Evolutionary conservation across 2,797 vertebrate genomes (phyloP).

Genomic region (Tenualosa ilisha): DNA sequence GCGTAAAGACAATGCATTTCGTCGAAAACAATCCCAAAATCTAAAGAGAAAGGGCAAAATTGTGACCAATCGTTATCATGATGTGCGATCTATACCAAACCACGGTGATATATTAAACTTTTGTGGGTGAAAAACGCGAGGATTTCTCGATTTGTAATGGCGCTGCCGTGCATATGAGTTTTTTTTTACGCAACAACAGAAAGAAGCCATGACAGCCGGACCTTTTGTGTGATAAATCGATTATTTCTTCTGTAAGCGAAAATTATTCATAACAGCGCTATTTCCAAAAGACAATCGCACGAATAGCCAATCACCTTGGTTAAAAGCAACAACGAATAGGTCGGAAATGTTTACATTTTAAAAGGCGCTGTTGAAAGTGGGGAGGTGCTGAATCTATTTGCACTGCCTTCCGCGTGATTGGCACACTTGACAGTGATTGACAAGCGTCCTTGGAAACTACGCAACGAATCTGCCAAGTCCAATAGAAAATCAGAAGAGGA

Average conservation of each 20-base stretch:
- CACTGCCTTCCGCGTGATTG: conserved; percentile 82
- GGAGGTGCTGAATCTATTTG: conserved; percentile 79
- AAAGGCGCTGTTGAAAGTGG: conserved; percentile 71
- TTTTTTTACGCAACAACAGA: conserved; percentile 12
- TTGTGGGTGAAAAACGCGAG: neutral
- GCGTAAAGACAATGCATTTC: conserved; percentile 4
- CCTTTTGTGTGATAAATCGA: conserved; percentile 1
- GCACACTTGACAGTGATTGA: conserved; percentile 91
- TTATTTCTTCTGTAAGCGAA: neutral
- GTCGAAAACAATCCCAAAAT: conserved; percentile 23
- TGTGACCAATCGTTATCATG: neutral
- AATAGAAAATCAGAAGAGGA: conserved; percentile 83
- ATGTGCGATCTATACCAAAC: neutral
- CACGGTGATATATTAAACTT: neutral
- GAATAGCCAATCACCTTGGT: neutral
- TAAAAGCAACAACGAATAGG: conserved; percentile 61
- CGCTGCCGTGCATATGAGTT: neutral
- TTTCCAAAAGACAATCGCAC: neutral
- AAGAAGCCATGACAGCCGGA: conserved; percentile 13
- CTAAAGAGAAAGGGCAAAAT: neutral
- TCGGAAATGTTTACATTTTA: conserved; percentile 76
- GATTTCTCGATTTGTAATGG: neutral
- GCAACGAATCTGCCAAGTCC: conserved; percentile 90
- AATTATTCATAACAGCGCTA: neutral
- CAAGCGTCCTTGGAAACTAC: conserved; percentile 88